Evolutionary conservation across 2,113 vertebrate species (phyloP).

Genomic region (Neogobius melanostomus): DNA sequence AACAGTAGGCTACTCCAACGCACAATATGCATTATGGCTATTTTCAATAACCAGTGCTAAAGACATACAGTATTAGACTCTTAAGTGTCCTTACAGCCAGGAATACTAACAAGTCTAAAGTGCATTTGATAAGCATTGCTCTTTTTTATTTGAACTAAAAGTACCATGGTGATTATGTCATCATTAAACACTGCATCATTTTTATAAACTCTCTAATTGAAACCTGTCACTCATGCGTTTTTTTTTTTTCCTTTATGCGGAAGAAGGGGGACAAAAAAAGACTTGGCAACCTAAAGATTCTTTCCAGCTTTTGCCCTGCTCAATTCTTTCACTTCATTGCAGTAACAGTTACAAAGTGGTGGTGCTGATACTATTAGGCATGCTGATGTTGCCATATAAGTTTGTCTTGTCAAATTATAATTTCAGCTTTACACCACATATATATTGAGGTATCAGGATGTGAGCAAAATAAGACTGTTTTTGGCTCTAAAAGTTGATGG

Average conservation of each 20-base stretch:
- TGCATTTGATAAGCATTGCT: too few relatives aligned
- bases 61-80: too few relatives aligned
- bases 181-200: not conserved
- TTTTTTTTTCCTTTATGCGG: not conserved
- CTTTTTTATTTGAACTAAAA: not conserved
- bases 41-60: too few relatives aligned
- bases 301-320: not conserved
- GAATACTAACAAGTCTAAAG: too few relatives aligned
- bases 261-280: not conserved
- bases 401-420: conserved; percentile 18
- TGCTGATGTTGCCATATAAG: conserved; percentile 25
- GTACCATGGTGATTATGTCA: not conserved
- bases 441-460: conserved; percentile 27
- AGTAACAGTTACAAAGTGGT: conserved; percentile 1
- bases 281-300: not conserved
- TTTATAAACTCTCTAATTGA: not conserved
- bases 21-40: too few relatives aligned
- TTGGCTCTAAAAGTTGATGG: too few relatives aligned
- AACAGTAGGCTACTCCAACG: too few relatives aligned
- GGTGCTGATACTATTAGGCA: not conserved
- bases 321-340: not conserved
- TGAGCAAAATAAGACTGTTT: conserved; percentile 37
- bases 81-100: too few relatives aligned
- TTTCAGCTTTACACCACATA: conserved; percentile 31
- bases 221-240: not conserved